These are phyloP conservation scores for Falcunculus frontatus DNA, from an alignment of 2,113 vertebrate genomes.

Conservation along the genomic window DNA sequence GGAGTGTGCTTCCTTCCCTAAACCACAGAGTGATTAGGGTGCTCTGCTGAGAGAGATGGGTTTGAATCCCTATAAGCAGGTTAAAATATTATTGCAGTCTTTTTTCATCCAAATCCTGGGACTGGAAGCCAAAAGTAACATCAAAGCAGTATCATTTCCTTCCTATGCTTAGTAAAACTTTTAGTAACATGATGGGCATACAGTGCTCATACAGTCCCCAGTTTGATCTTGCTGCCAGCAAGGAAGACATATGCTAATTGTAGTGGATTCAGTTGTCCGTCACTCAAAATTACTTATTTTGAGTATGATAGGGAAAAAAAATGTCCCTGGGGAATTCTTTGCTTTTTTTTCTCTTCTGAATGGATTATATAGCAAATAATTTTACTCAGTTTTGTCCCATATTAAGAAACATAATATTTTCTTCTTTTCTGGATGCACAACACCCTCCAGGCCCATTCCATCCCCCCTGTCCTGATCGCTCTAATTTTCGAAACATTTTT, in stretches of 20 bases:
- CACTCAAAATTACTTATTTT: not conserved
- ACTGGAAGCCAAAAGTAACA: constrained; percentile 27
- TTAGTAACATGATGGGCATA: not conserved
- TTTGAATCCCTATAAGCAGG: constrained; percentile 17
- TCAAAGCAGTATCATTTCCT: constrained; percentile 31
- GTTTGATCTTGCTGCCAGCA: not conserved
- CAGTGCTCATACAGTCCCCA: not conserved
- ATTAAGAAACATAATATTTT: not conserved
- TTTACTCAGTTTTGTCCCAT: not conserved
- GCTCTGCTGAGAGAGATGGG: not conserved
- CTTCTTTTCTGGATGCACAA: not conserved
- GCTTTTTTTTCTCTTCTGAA: not conserved
- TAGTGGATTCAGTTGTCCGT: not conserved
- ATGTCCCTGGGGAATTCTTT: not conserved
- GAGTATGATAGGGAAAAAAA: not conserved
- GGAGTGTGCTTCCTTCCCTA: not conserved
- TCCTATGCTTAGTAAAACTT: constrained; percentile 4
- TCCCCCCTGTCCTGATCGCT: not conserved
- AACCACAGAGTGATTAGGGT: not conserved
- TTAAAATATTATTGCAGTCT: constrained; percentile 33
- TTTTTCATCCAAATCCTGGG: constrained; percentile 1
- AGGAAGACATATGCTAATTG: not conserved
- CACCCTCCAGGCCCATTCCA: not conserved
- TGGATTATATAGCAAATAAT: not conserved
- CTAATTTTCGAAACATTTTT: constrained; percentile 6